These are phyloP conservation scores for Mylabris sibirica DNA, from an alignment of 2,888 invertebrate species.

Conservation along the genomic window DNA sequence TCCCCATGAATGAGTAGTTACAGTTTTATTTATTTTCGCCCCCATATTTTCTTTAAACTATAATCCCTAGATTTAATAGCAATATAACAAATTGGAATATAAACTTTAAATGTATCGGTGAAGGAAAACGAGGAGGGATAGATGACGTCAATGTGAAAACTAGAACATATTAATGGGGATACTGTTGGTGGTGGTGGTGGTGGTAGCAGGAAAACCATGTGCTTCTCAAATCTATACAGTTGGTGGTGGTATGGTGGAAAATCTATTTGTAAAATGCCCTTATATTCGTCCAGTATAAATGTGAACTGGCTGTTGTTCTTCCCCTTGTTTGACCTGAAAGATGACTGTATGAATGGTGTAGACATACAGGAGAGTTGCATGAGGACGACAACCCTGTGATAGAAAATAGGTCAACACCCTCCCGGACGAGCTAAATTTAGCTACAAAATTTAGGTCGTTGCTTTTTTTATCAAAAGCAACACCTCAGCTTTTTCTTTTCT, in stretches of 20 bases:
- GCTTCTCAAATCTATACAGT: neutral
- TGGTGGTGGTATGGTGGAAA: constrained; percentile 30
- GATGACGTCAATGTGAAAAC: constrained; percentile 35
- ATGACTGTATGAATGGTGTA: constrained; percentile 49
- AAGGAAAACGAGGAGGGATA: constrained; percentile 22
- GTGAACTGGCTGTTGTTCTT: constrained; percentile 17
- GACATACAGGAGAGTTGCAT: constrained; percentile 28
- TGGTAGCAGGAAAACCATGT: constrained; percentile 13
- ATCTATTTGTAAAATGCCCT: constrained; percentile 11
- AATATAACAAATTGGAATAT: constrained; percentile 1
- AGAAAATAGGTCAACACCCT: constrained; percentile 48
- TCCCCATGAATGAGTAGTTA: neutral
- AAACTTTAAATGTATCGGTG: neutral
- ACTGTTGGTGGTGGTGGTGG: constrained; percentile 18
- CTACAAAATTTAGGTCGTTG: constrained; percentile 22
- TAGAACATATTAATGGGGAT: constrained; percentile 15
- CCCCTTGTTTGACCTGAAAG: constrained; percentile 32
- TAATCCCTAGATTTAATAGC: constrained; percentile 2
- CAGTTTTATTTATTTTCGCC: neutral
- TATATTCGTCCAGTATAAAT: constrained; percentile 27
- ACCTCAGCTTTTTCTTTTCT: neutral
- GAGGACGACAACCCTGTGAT: constrained; percentile 52
- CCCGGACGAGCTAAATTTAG: constrained; percentile 48
- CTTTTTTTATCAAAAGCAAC: constrained; percentile 2
- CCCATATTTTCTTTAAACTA: neutral